Conservation (phyloP, 2,113 vertebrate species). For the Boulengeromyrus knoepffleri region DNA sequence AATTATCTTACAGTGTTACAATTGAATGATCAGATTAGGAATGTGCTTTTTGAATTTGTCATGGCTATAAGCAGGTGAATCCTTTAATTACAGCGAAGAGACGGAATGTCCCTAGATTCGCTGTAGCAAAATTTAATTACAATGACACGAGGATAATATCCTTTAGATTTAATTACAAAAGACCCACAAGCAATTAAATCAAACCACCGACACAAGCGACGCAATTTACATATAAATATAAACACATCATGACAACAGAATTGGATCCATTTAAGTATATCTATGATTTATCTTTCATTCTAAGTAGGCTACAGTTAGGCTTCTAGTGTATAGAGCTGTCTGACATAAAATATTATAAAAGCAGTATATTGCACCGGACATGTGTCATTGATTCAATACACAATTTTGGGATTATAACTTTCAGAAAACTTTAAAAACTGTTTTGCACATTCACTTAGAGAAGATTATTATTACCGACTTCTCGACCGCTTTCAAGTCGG, state of each 20-base stretch:
- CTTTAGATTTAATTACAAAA: slow-evolving; percentile 32
- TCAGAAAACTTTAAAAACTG: neutral
- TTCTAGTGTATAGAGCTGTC: neutral
- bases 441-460: neutral
- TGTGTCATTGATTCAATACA: neutral
- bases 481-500: neutral
- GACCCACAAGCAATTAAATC: slow-evolving; percentile 31
- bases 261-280: neutral
- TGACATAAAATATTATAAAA: neutral
- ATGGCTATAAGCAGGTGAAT: neutral
- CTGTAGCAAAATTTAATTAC: slow-evolving; percentile 23
- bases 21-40: neutral
- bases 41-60: neutral
- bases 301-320: neutral
- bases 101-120: neutral
- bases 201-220: neutral
- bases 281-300: neutral
- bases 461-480: slow-evolving; percentile 28
- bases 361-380: neutral
- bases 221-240: neutral
- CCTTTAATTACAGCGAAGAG: neutral
- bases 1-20: neutral
- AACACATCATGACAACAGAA: neutral
- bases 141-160: slow-evolving; percentile 28
- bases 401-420: neutral